Evolutionary conservation across 1,140 invertebrate genomes (phyloP).

Genomic region (Amphibalanus amphitrite): DNA sequence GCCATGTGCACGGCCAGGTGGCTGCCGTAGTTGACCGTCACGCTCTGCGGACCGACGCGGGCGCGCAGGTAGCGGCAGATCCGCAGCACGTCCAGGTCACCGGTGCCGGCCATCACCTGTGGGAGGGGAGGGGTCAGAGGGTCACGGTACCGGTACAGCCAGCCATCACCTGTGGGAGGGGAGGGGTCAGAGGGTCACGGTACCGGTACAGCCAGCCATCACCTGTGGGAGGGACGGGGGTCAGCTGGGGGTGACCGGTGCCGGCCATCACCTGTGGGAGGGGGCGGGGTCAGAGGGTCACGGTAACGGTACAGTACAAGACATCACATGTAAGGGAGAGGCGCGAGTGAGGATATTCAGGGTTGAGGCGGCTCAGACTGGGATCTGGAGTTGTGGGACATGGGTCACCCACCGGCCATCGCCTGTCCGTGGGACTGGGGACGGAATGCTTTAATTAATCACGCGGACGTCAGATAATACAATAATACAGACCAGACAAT

Average conservation of each 20-base stretch:
- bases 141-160: constrained; percentile 79
- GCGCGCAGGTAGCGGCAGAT: constrained; percentile 65
- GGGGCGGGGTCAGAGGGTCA: constrained; percentile 46
- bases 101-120: constrained; percentile 80
- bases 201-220: constrained; percentile 87
- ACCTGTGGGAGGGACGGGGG: constrained; percentile 41
- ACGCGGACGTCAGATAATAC: no score
- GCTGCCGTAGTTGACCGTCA: constrained; percentile 55
- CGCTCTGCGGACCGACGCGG: constrained; percentile 30
- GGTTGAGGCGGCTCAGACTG: no score
- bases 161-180: constrained; percentile 51
- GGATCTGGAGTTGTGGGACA: no score
- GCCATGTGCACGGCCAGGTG: constrained; percentile 91
- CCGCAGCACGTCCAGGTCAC: constrained; percentile 68
- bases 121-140: constrained; percentile 39
- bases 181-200: constrained; percentile 52
- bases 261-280: constrained; percentile 63
- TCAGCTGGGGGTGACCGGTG: constrained; percentile 66
- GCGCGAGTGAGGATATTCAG: no score
- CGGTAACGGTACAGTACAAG: constrained; percentile 84
- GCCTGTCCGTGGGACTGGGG: constrained; percentile 40
- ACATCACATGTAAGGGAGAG: constrained; percentile 52
- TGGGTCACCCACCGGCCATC: constrained; percentile 70
- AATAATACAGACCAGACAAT: no score
- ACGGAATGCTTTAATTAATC: no score